Evolutionary conservation across 2,888 invertebrate species (phyloP), one percentile per base, ranked within the genome.

Genomic region (Drosophila siamana): DNA sequence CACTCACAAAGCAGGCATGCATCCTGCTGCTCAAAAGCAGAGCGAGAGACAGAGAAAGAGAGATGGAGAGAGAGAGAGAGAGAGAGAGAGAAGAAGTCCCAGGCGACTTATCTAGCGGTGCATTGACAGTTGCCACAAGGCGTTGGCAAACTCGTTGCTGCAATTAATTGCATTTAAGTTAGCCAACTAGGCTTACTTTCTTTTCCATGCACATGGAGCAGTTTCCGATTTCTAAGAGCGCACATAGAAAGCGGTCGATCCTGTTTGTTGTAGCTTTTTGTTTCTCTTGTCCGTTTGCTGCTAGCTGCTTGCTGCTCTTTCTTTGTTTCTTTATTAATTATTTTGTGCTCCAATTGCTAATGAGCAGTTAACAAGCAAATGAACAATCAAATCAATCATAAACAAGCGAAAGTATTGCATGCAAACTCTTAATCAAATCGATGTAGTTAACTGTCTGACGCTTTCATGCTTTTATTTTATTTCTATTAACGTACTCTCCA

Each of bases 191-290:
- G 67, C 78, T 74, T 88, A 89, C 86, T 86, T 86, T 86, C 89
- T 86, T 89, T 86, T 86, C 69, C 69, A 67, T 60, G 69, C 54
- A 54, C 60, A 52, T 28, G 43, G 33, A 33, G 41, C 41, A 51
- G 41, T 77, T 78, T 82, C 77, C 67, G 77, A 81, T 84, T 75
- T 83, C 74, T 79, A 68, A 72, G 72, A 65, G 47, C 46, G 47
- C 44, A 9, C 74, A 75, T 89, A 89, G 89, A 86, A 86, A 86
- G 86, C 89, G 67, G 89, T 69, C 81, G 83, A 76, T 82, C 82
- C 82, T 82, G 82, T 82, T 87, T 56, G 24, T 55, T 6, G 26
- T 48, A 28, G 33, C 11, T 15, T 22, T 22, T 30, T 19, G 33
- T 26, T 26, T 26, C 30, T 13, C 33, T 41, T 28, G 15, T 28